Base-by-base conservation (phyloP, 2,113 vertebrate species). In the Gopherus flavomarginatus region DNA sequence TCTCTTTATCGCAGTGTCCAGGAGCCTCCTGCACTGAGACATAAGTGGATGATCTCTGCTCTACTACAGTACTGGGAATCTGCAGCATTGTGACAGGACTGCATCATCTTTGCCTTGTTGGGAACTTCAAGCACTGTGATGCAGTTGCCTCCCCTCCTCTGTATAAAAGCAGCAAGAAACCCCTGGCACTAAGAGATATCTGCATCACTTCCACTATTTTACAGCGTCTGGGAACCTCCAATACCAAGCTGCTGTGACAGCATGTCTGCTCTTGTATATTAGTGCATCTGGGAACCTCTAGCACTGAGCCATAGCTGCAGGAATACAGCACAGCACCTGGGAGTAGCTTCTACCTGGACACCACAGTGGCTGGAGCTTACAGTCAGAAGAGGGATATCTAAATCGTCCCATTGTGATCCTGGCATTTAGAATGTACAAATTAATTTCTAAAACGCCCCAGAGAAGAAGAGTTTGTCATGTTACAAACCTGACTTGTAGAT, bases 381-480 rank as follows among this genome's bases (percentile, higher is more conserved):
- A n/a, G 83, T 85, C 4, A 27, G 86, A 81, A 92, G 5, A 26
- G 38, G 87, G 57, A 87, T 69, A 62, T 69, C 83, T 79, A 11
- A 81, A 88, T 85, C 78, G 78, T 85, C 82, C 95, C 92, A 90
- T 93, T 93, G 95, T 0, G 47, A 97, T 96, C 86, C 82, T 84
- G 95, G 96, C 80, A 27, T 97, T 97, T 93, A 92, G 86, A 93
- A 96, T 96, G 93, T 88, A 79, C 50, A 92, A 96, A 97, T 97
- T 97, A 97, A 97, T 97, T 97, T 97, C 89, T 95, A 88, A 96
- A 95, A 84, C 90, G 92, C 95, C 89, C 94, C 81, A 83, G 94
- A 97, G 96, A 96, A 91, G 94, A 96, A 92, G 91, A 96, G 97
- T 95, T 96, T 97, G 97, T 97, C 97, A 65, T 87, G 83, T 97